These are phyloP conservation scores for Acleris laterana DNA, from an alignment of 2,888 invertebrate species.

Conservation along the genomic window DNA sequence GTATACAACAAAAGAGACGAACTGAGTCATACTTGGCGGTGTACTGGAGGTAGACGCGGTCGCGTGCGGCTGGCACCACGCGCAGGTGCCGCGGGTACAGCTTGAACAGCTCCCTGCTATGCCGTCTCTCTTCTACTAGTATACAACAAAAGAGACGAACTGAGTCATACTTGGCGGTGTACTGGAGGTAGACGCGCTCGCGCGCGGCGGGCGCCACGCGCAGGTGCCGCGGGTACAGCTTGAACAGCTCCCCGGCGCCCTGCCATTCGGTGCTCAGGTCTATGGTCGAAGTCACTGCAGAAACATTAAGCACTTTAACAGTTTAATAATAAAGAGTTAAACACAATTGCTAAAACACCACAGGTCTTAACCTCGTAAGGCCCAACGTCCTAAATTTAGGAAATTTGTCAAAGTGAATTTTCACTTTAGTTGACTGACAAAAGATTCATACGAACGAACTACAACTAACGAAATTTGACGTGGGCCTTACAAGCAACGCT, in stretches of 20 bases:
- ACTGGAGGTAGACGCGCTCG: slow-evolving; percentile 59
- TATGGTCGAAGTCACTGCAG: slow-evolving; percentile 50
- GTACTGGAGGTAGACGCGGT: slow-evolving; percentile 62
- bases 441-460: too few species aligned
- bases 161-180: slow-evolving; percentile 54
- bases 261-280: slow-evolving; percentile 49
- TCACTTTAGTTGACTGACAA: too few species aligned
- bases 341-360: too few species aligned
- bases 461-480: too few species aligned
- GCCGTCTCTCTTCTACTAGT: slow-evolving; percentile 40
- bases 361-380: too few species aligned
- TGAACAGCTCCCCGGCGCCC: slow-evolving; percentile 54
- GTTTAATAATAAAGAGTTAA: too few species aligned
- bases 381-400: too few species aligned
- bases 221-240: slow-evolving; percentile 54
- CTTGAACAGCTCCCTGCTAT: slow-evolving; percentile 52
- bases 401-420: too few species aligned
- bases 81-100: slow-evolving; percentile 50
- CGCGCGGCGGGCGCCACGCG: slow-evolving; percentile 48
- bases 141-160: not conserved
- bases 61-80: slow-evolving; percentile 45
- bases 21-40: slow-evolving; percentile 51
- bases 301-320: not conserved
- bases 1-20: not conserved
- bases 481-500: too few species aligned